Conservation (phyloP, 2,797 vertebrate species). For the Intellagama lesueurii region DNA sequence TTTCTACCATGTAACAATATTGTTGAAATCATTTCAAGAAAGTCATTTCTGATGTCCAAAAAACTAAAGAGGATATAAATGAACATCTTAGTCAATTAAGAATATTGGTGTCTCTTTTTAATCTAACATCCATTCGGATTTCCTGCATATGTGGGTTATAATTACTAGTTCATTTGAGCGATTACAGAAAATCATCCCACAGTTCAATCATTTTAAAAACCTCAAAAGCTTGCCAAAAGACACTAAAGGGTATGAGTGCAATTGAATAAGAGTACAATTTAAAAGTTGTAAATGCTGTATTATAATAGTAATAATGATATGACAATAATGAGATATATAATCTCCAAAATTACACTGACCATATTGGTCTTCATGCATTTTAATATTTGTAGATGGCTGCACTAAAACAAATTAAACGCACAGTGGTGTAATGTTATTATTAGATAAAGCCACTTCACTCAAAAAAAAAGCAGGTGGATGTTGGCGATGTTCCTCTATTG, state of each 20-base stretch:
- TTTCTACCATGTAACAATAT: not conserved
- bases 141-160: not conserved
- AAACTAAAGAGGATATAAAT: not conserved
- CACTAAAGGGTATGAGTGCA: not conserved
- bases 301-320: too few relatives aligned
- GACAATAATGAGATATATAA: not conserved
- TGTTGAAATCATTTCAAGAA: constrained; percentile 16
- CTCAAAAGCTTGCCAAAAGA: not conserved
- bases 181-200: not conserved
- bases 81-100: not conserved
- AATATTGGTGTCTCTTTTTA: not conserved
- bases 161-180: not conserved
- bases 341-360: not conserved
- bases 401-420: not conserved
- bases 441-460: not conserved
- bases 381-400: not conserved
- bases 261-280: not conserved
- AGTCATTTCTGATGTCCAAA: not conserved
- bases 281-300: not conserved
- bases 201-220: not conserved
- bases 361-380: not conserved
- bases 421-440: not conserved
- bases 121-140: not conserved
- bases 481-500: not conserved
- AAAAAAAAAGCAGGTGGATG: not conserved